Evolutionary conservation across 2,113 vertebrate species (phyloP).

Genomic region (Machaerirhynchus nigripectus): DNA sequence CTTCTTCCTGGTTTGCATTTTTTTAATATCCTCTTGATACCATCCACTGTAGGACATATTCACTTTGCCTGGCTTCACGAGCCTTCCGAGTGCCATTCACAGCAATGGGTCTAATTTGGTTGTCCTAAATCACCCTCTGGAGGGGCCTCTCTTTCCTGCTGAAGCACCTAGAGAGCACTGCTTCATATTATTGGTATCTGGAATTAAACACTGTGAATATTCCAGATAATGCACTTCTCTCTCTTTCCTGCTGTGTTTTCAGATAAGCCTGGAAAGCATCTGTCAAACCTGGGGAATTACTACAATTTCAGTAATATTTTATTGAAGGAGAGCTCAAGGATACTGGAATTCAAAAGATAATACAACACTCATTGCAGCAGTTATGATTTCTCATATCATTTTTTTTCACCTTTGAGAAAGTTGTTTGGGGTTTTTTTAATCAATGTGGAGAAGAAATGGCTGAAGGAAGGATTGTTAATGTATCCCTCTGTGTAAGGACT

Average conservation of each 20-base stretch:
- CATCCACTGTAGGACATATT: neutral
- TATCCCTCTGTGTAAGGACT: neutral
- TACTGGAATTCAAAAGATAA: neutral
- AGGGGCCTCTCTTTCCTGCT: neutral
- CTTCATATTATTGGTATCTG: neutral
- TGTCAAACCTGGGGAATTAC: neutral
- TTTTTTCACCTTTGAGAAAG: neutral
- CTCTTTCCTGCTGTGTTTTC: neutral
- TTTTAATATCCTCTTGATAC: neutral
- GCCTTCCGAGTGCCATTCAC: neutral
- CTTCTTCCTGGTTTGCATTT: neutral
- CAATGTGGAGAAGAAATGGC: neutral
- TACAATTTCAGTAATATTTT: neutral
- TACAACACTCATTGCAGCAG: neutral
- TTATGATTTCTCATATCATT: neutral
- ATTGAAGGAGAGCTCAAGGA: neutral
- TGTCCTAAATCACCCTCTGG: slow-evolving; percentile 7
- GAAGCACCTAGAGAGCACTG: neutral
- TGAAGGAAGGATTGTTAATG: neutral
- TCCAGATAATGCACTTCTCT: neutral
- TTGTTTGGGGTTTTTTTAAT: neutral
- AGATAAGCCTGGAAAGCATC: neutral
- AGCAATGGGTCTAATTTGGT: neutral
- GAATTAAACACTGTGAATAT: neutral
- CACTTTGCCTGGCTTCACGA: neutral